Conservation (phyloP, 2,888 invertebrate species). For the Morpho helenor region DNA sequence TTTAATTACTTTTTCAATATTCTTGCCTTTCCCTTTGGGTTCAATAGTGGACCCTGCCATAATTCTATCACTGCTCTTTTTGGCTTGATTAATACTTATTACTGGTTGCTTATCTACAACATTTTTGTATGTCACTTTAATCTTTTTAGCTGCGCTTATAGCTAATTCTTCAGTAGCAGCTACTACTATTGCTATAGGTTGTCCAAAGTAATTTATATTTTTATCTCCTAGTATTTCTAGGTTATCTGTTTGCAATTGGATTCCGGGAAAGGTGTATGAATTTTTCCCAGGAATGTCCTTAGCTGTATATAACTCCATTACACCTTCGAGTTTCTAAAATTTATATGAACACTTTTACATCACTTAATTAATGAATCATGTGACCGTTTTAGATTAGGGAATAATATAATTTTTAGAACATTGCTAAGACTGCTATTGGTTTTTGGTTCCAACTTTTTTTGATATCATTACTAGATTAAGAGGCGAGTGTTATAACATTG, state of each 20-base stretch:
- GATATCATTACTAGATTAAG: no score
- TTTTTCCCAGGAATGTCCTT: conserved; percentile 85
- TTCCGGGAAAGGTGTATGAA: conserved; percentile 59
- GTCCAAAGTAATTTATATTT: conserved; percentile 81
- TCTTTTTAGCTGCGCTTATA: conserved; percentile 73
- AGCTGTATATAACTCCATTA: conserved; percentile 80
- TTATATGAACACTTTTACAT: not conserved
- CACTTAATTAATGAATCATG: no score
- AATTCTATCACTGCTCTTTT: conserved; percentile 34
- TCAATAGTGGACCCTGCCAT: conserved; percentile 40
- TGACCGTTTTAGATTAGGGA: no score
- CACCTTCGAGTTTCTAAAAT: conserved; percentile 80
- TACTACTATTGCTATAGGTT: conserved; percentile 84
- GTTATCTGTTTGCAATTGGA: conserved; percentile 52
- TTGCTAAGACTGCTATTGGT: no score
- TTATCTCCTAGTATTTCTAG: conserved; percentile 77
- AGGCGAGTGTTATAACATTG: no score
- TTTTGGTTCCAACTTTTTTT: no score
- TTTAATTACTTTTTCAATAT: conserved; percentile 63
- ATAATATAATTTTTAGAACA: no score
- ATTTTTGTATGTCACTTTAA: conserved; percentile 78
- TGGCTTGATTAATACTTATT: conserved; percentile 55
- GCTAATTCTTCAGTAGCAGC: conserved; percentile 80
- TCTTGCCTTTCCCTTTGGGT: conserved; percentile 47
- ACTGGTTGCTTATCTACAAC: conserved; percentile 46